These are phyloP conservation scores for Crambe crambe DNA, from an alignment of 37 sponge, comb jelly and placozoan genomes.

Conservation along the genomic window DNA sequence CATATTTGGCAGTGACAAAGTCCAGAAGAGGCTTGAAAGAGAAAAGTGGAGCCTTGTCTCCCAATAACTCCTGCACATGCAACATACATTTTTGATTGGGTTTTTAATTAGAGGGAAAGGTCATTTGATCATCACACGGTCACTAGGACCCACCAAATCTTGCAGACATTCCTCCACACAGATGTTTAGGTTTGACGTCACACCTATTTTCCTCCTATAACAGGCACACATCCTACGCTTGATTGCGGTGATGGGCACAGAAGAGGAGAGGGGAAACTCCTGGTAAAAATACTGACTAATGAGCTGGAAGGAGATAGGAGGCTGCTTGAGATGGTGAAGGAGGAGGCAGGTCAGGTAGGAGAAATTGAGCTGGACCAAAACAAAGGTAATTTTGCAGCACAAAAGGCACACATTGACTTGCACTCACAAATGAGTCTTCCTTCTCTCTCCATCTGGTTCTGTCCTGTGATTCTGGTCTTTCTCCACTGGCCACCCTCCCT, in stretches of 20 bases:
- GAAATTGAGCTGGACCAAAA: neutral
- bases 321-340: neutral
- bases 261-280: slow-evolving; percentile 9
- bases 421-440: slow-evolving; percentile 48
- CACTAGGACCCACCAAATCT: slow-evolving; percentile 28
- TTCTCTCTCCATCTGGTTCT: slow-evolving; percentile 21
- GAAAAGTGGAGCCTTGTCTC: slow-evolving; percentile 4
- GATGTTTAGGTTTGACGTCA: neutral
- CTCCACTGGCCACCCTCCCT: too few relatives aligned
- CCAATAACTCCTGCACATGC: slow-evolving; percentile 26
- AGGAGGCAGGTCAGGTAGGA: slow-evolving; percentile 13
- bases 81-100: neutral
- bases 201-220: neutral
- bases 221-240: slow-evolving; percentile 7
- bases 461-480: neutral
- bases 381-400: too few relatives aligned
- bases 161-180: slow-evolving; percentile 34
- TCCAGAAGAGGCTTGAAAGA: slow-evolving; percentile 22
- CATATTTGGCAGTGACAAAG: slow-evolving; percentile 21
- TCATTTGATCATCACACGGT: neutral
- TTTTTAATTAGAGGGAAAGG: neutral
- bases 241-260: neutral
- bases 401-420: neutral
- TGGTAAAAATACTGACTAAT: neutral
- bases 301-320: neutral